These are phyloP conservation scores for Pyxicephalus adspersus DNA, from an alignment of 2,113 vertebrate genomes.

Conservation along the genomic window DNA sequence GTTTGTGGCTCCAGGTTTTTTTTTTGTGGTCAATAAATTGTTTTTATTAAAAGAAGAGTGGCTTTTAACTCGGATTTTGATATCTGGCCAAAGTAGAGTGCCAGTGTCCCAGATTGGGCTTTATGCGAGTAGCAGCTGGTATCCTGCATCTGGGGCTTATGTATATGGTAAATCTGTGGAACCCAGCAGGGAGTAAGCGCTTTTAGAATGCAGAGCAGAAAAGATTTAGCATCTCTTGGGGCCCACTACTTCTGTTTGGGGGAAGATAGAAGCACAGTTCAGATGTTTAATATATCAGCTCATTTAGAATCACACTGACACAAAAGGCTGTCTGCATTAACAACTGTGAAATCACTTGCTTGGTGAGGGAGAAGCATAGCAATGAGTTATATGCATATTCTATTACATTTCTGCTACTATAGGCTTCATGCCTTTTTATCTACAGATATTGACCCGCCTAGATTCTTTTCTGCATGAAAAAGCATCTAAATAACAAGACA, in stretches of 20 bases:
- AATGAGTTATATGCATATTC: not conserved
- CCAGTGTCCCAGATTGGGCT: conserved; percentile 25
- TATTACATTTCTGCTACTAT: not conserved
- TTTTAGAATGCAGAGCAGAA: conserved; percentile 22
- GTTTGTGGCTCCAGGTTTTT: too few species aligned
- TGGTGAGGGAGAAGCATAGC: not conserved
- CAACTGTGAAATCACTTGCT: not conserved
- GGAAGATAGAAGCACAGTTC: not conserved
- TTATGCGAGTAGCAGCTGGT: conserved; percentile 35
- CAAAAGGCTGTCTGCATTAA: not conserved
- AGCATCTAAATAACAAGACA: too few species aligned
- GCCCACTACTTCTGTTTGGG: conserved; percentile 12
- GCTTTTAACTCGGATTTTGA: too few species aligned
- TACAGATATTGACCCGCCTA: not conserved
- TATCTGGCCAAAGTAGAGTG: not conserved
- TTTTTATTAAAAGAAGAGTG: too few species aligned
- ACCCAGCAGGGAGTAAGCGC: conserved; percentile 15
- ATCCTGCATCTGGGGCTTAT: conserved; percentile 36
- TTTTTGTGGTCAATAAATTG: too few species aligned
- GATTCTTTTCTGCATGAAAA: too few species aligned
- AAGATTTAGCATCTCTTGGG: conserved; percentile 10
- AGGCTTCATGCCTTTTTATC: not conserved
- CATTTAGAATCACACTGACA: not conserved
- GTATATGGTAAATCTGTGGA: conserved; percentile 27
- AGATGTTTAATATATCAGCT: conserved; percentile 9